These are phyloP conservation scores for Drosophila paulistorum DNA, from an alignment of 1,140 invertebrate species.

Conservation along the genomic window DNA sequence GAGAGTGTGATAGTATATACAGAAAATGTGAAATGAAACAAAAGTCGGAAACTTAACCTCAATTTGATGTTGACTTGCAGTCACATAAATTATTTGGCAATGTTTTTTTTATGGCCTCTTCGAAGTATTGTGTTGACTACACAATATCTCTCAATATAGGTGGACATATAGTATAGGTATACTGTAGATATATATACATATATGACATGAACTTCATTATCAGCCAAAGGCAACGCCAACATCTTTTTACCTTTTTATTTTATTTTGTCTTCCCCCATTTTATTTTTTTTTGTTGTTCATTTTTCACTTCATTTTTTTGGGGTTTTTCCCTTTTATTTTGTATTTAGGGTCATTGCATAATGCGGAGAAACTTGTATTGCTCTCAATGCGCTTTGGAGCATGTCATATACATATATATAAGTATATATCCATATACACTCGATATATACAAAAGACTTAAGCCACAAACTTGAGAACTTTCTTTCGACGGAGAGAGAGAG, in stretches of 20 bases:
- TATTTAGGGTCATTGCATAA: conserved; percentile 79
- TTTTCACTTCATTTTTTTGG: conserved; percentile 63
- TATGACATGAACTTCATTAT: conserved; percentile 80
- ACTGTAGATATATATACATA: conserved; percentile 18
- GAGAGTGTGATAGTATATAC: background rate
- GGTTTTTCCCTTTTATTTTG: conserved; percentile 5
- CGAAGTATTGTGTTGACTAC: conserved; percentile 59
- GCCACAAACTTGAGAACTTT: conserved; percentile 74
- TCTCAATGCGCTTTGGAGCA: conserved; percentile 71
- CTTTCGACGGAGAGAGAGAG: conserved; percentile 28
- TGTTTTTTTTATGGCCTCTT: conserved; percentile 71
- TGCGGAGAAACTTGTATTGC: conserved; percentile 76
- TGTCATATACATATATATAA: conserved; percentile 63
- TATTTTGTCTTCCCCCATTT: conserved; percentile 30
- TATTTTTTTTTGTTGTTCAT: conserved; percentile 73
- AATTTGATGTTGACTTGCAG: conserved; percentile 68
- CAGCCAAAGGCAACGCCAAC: conserved; percentile 61
- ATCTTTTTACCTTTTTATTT: conserved; percentile 64
- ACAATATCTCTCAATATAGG: conserved; percentile 43
- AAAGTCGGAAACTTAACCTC: conserved; percentile 67
- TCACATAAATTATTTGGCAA: conserved; percentile 76
- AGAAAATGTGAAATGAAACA: conserved; percentile 51
- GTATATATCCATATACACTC: conserved; percentile 6
- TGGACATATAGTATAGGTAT: conserved; percentile 20
- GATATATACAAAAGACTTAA: conserved; percentile 52